Percentiles rank a stretch among this genome's conserved stretches.
phyloP scores from a whole-genome alignment of 2,888 invertebrate genomes.

The Ligdia adustata region DNA sequence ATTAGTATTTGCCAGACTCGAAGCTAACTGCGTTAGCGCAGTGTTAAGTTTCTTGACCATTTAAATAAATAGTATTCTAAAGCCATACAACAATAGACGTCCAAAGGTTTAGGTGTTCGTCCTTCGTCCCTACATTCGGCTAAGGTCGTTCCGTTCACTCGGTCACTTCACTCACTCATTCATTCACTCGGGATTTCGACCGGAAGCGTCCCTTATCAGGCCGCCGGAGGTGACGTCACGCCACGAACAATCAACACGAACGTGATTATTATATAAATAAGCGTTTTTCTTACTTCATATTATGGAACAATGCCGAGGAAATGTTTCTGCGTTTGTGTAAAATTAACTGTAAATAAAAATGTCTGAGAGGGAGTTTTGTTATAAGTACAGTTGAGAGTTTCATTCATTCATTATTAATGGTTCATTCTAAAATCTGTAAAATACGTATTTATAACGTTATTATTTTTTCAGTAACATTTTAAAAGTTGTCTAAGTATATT shows the following conservation, averaged over 20 bases:
- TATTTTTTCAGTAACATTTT: no score
- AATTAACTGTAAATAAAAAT: constrained; percentile 33
- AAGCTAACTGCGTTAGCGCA: no score
- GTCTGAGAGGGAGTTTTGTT: constrained; percentile 40
- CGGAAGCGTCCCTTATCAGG: constrained; percentile 79
- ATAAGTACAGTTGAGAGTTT: no score
- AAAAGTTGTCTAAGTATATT: no score
- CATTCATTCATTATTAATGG: constrained; percentile 14
- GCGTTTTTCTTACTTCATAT: constrained; percentile 54
- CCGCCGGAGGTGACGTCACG: constrained; percentile 76
- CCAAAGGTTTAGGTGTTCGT: constrained; percentile 12
- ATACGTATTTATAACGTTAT: no score
- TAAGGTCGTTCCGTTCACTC: constrained; percentile 59
- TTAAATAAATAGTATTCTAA: no score
- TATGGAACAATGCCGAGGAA: constrained; percentile 72
- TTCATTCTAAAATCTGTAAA: constrained; percentile 33
- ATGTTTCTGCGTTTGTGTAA: constrained; percentile 54
- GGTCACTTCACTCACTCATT: constrained; percentile 53
- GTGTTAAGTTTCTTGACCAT: no score
- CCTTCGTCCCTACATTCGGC: constrained; percentile 27
- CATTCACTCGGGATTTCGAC: constrained; percentile 66
- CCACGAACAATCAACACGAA: constrained; percentile 66
- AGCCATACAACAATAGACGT: neutral
- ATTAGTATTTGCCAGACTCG: no score
- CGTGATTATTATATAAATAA: constrained; percentile 81